Evolutionary conservation across 2,113 vertebrate genomes (phyloP).

Genomic region (Cottus gobio): DNA sequence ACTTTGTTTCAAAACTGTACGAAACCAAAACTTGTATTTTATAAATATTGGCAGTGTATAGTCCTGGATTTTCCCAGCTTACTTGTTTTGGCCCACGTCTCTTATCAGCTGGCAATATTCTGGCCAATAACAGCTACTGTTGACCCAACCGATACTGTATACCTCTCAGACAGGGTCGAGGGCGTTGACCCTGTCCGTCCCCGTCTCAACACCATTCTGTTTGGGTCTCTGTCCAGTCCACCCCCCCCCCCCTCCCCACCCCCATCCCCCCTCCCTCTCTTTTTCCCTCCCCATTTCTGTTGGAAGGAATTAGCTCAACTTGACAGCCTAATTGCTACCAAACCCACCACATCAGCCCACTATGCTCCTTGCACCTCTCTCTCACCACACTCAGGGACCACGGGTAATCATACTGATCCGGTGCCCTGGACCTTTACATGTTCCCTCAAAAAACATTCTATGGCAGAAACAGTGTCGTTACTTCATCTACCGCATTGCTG

Average conservation of each 20-base stretch:
- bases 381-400: not conserved
- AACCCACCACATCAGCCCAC: not conserved
- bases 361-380: not conserved
- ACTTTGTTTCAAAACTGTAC: not conserved
- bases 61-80: not conserved
- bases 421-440: not conserved
- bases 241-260: accelerated
- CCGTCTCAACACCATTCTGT: not conserved
- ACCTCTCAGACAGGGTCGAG: not conserved
- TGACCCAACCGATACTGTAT: not conserved
- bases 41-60: not conserved
- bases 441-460: not conserved
- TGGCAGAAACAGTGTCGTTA: not conserved
- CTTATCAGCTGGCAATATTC: not conserved
- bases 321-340: not conserved
- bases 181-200: not conserved
- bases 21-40: not conserved
- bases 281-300: not conserved
- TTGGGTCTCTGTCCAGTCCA: not conserved
- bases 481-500: not conserved
- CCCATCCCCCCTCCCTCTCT: accelerated
- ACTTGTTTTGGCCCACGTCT: not conserved
- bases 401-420: not conserved
- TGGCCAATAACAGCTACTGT: not conserved
- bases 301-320: not conserved